Base-by-base conservation (phyloP, 2,888 invertebrate genomes). In the Drosophila paramelanica region DNA sequence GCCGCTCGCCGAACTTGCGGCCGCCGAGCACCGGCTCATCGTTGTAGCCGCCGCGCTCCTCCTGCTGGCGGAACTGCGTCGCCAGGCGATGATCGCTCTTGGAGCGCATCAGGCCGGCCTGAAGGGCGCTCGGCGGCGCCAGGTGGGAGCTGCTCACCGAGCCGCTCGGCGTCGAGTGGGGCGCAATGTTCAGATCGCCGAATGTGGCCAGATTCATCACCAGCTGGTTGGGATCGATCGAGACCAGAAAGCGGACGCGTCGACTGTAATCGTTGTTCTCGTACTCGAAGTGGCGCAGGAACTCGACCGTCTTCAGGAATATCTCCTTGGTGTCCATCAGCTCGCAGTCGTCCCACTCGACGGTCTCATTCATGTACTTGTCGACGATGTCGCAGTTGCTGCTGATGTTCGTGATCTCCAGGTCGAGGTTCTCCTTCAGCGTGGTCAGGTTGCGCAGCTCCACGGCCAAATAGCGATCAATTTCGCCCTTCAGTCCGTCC, bases 371-470 rank as follows among this genome's bases (percentile, higher is more conserved):
- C 94, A 98, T 97, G 91, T 98, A 96, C 92, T 98, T 98, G 92
- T 99, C 98, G 52, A 98, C 97, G 90, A 98, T 94, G 92, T 99
- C 98, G 93, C 98, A 98, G 93, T 99, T 99, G 91, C 98, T 98
- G 90, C 96, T 95, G 89, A 99, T 98, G 93, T 99, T 99, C 80
- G 96, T 95, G 91, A 98, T 96, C 93, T 99, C 99, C 91, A 96
- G 95, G 92, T 98, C 98, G 85, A 99, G 93, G 93, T 98, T 98
- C 92, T 98, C 98, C 93, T 98, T 98, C 55, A 98, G 94, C 77
- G 96, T 95, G 61, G 96, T 96, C 70, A 98, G 93, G 88, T 96
- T 96, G 84, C 97, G 95, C 88, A 97, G 94, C 93, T 99, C 99
- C 36, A 96, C 96, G 59, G 96, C 95, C 89, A 97, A 93, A 93